Base-by-base conservation (phyloP, 2,797 vertebrate genomes). In the Ctenochaetus hawaiiensis region DNA sequence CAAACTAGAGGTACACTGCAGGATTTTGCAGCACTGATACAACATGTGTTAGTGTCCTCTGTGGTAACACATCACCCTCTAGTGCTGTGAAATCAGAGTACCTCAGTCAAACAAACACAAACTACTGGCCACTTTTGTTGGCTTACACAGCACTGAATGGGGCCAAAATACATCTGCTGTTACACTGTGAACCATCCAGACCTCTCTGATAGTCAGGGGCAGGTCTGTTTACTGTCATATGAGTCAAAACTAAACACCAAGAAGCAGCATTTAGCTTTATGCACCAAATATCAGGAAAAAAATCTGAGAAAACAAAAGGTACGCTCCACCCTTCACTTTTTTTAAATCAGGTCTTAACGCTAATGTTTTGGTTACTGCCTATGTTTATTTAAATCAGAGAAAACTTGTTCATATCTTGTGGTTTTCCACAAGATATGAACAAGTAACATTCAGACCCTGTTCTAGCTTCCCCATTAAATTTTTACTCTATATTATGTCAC, bases 61-160 rank as follows among this genome's bases (percentile, higher is more conserved):
- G n/a, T 45, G 64, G 52, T 39, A 41, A 23, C 8, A 59, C 45
- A 80, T 59, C 18, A 2, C 53, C 53, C 30, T 14, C 60, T 43
- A 48, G 41, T 66, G 66, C 18, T 39, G 48, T 34, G 56, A 51
- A 41, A 52, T 43, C 26, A 22, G 39, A 20, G 11, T 43, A 9
- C 20, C 18, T n/a, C 23, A 30, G 17, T 26, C 17, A 13, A 12
- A 30, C 23, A 63, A 8, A 11, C 41, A 44, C 43, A 17, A 5
- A 45, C 41, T 30, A 56, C 2, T 26, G 26, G 26, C 26, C 9
- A 9, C 52, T 54, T 54, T 8, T 30, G 23, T 30, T 30, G 26
- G 53, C 17, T 30, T 34, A 18, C 30, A 30, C 18, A 34, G 6
- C 23, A 30, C 6, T 26, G 23, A 47, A 47, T 47, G 16, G 48